phyloP scores from a whole-genome alignment of 2,888 invertebrate genomes.

The Parnassius mnemosyne region DNA sequence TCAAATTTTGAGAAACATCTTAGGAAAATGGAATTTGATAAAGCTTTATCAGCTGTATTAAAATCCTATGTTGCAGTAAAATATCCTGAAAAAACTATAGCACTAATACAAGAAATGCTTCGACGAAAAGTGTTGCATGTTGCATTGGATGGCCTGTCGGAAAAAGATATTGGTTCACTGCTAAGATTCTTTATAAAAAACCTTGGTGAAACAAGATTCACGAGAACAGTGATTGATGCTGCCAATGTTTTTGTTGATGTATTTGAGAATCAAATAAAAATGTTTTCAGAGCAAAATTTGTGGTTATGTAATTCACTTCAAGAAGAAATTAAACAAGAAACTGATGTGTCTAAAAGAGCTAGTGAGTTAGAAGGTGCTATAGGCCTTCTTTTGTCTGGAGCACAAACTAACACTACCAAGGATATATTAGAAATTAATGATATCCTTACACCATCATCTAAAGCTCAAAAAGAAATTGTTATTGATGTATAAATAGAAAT shows the following conservation, averaged over 20 bases:
- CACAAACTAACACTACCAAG: constrained; percentile 69
- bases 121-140: constrained; percentile 87
- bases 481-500: constrained; percentile 69
- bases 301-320: constrained; percentile 82
- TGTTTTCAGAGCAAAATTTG: constrained; percentile 82
- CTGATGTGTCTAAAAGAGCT: constrained; percentile 82
- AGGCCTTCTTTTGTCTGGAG: constrained; percentile 83
- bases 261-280: constrained; percentile 83
- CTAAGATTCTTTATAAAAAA: constrained; percentile 88
- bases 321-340: constrained; percentile 83
- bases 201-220: constrained; percentile 87
- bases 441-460: constrained; percentile 56
- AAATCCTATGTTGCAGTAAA: constrained; percentile 79
- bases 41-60: constrained; percentile 88
- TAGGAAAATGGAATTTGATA: constrained; percentile 89
- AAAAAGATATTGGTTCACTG: constrained; percentile 83
- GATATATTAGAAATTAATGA: constrained; percentile 56
- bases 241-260: constrained; percentile 87
- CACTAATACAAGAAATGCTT: constrained; percentile 92
- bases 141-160: constrained; percentile 87
- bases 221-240: constrained; percentile 86
- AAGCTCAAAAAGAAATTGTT: constrained; percentile 79
- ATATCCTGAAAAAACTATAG: constrained; percentile 88
- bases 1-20: constrained; percentile 85
- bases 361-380: constrained; percentile 85